Evolutionary conservation across 2,888 invertebrate species (phyloP).

Genomic region (Panzeria rudis): DNA sequence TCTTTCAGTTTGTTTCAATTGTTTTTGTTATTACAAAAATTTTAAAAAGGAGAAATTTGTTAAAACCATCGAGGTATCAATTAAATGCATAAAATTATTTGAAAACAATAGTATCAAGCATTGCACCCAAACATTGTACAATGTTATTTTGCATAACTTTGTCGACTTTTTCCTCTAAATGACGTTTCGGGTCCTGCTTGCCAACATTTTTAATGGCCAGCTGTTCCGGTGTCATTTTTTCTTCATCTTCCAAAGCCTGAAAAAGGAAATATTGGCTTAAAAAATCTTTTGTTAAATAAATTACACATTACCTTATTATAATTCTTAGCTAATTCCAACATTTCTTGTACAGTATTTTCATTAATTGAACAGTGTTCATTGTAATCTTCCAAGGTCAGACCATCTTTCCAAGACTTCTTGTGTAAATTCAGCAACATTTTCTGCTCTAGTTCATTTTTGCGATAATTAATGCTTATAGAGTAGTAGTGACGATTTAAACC

Average conservation of each 20-base stretch:
- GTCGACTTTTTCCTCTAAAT: slow-evolving; percentile 99
- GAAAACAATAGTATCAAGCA: slow-evolving; percentile 96
- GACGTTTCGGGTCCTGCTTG: slow-evolving; percentile 99
- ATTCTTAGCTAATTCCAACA: slow-evolving; percentile 98
- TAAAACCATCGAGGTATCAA: slow-evolving; percentile 10
- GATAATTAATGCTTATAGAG: slow-evolving; percentile 99
- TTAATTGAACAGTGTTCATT: slow-evolving; percentile 96
- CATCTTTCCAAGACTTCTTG: slow-evolving; percentile 99
- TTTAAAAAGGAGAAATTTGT: slow-evolving; percentile 32
- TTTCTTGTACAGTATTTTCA: slow-evolving; percentile 96
- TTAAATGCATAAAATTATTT: slow-evolving; percentile 85
- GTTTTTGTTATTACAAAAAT: slow-evolving; percentile 28
- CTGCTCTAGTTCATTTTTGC: slow-evolving; percentile 99
- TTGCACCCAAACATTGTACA: slow-evolving; percentile 98
- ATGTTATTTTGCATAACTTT: slow-evolving; percentile 98
- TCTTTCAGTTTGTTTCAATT: slow-evolving; percentile 41
- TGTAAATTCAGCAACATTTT: slow-evolving; percentile 99
- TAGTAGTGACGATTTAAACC: slow-evolving; percentile 99
- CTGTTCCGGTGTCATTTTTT: slow-evolving; percentile 99
- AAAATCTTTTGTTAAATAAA: neutral
- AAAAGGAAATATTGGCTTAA: slow-evolving; percentile 60
- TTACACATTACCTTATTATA: slow-evolving; percentile 90
- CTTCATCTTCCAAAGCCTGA: slow-evolving; percentile 97
- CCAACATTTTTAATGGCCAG: slow-evolving; percentile 99
- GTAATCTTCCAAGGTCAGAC: slow-evolving; percentile 95